Conservation (phyloP, 2,113 vertebrate genomes). For the Nyctereutes procyonoides region DNA sequence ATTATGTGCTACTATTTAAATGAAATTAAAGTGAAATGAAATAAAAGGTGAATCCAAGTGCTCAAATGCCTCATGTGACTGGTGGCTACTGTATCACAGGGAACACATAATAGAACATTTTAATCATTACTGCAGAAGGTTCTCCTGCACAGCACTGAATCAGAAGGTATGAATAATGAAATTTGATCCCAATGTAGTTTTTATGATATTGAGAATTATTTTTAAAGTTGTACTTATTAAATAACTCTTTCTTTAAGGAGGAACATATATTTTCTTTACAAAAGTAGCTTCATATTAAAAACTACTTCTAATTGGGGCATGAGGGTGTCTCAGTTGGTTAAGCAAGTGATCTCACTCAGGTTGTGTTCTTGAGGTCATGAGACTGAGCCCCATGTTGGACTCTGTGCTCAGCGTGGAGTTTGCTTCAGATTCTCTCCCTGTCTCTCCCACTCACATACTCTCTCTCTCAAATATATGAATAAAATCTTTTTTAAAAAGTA, state of each 20-base stretch:
- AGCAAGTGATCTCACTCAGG: not conserved
- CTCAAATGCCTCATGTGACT: not conserved
- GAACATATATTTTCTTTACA: constrained; percentile 5
- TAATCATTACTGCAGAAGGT: not conserved
- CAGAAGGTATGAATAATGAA: not conserved
- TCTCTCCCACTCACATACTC: not conserved
- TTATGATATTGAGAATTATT: not conserved
- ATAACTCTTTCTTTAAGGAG: not conserved
- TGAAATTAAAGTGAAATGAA: not conserved
- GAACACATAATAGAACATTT: not conserved
- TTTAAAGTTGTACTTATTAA: constrained; percentile 12
- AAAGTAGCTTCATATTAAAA: not conserved
- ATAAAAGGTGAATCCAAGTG: not conserved
- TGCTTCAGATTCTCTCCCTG: not conserved
- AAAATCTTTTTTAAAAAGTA: not conserved
- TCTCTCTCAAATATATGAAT: not conserved
- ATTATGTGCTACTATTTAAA: not conserved
- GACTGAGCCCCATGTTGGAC: not conserved
- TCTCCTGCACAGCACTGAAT: not conserved
- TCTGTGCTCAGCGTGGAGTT: not conserved
- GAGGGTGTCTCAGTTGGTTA: not conserved
- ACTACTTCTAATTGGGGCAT: no score
- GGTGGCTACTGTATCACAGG: not conserved
- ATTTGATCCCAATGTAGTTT: not conserved
- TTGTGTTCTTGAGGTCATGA: not conserved